Evolutionary conservation across 2,888 invertebrate genomes (phyloP).

Genomic region (Bursaphelenchus okinawaensis): DNA sequence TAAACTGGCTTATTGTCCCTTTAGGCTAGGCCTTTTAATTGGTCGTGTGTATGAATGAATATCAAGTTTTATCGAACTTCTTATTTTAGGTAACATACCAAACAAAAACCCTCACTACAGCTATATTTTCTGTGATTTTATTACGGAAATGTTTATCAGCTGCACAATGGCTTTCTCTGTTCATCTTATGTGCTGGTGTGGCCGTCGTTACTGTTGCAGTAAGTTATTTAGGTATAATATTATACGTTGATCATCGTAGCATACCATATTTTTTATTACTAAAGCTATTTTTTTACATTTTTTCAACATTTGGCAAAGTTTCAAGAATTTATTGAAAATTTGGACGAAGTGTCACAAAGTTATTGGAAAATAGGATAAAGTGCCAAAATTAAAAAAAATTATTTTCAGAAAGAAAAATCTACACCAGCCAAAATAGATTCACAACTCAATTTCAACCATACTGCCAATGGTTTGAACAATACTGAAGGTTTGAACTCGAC

Average conservation of each 20-base stretch:
- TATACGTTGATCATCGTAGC: too few species aligned
- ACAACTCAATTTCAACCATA: neutral
- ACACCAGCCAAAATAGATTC: neutral
- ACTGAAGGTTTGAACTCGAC: neutral
- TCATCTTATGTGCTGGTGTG: constrained; percentile 61
- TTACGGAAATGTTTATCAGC: constrained; percentile 58
- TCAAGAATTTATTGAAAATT: too few species aligned
- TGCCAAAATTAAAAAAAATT: too few species aligned
- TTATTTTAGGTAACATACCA: constrained; percentile 60
- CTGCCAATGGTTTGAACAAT: neutral
- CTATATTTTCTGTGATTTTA: constrained; percentile 61
- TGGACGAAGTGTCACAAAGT: too few species aligned
- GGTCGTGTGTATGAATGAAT: neutral
- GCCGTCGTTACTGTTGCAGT: constrained; percentile 57
- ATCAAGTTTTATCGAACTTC: neutral
- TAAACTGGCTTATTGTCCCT: neutral
- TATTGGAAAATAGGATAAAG: neutral
- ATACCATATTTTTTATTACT: too few species aligned
- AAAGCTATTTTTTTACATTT: too few species aligned
- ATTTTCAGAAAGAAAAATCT: neutral
- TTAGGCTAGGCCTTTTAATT: too few species aligned
- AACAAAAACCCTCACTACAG: constrained; percentile 63
- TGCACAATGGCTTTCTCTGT: constrained; percentile 61
- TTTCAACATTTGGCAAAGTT: too few species aligned
- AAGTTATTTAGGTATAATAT: too few species aligned